Base-by-base conservation (phyloP, 37 sponge, comb jelly and placozoan genomes). In the Hexactinellida sp. region DNA sequence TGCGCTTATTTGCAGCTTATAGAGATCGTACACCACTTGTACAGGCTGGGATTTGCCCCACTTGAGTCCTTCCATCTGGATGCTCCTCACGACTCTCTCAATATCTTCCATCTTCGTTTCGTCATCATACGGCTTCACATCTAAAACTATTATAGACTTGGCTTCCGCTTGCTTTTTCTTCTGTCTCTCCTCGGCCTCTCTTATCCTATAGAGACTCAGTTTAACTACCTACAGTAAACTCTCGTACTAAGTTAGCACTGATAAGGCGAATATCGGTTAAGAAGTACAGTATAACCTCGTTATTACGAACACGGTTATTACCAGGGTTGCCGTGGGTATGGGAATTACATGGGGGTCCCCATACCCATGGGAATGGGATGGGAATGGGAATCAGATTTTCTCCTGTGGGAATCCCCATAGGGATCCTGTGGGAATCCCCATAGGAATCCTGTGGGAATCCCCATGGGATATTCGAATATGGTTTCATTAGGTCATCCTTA, bases 91-190 rank as follows among this genome's bases (percentile, higher is more conserved):
- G 13, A 52, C 55, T 36, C 83, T 87, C 36, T 87, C 88, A 54
- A 87, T 83, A 34, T 87, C 88, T 7, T 51, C 37, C 35, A 83
- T 7, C 19, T 87, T 83, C 19, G 88, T 83, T 54, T 87, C 88
- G 37, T 87, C 88, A 83, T 87, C 88, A 54, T 83, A 87, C 3
- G 88, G 88, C 88, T 87, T 87, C 10, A 87, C 83, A 36, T 87
- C 88, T 10, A 87, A 1, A 1, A 87, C 84, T 37, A 87, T 83
- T 54, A 41, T 83, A 25, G 88, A 87, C 38, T 83, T 87, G 28
- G 83, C 37, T 23, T 76, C 83, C 23, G 3, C 36, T 0, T 38
- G 38, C 34, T 55, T 55, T 39, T 87, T 83, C 24, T 83, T 41
- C 35, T 87, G 38, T 37, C 54, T 83, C 5, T 83, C 54, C 21